phyloP scores from a whole-genome alignment of 2,888 invertebrate species.

The Allacma fusca region DNA sequence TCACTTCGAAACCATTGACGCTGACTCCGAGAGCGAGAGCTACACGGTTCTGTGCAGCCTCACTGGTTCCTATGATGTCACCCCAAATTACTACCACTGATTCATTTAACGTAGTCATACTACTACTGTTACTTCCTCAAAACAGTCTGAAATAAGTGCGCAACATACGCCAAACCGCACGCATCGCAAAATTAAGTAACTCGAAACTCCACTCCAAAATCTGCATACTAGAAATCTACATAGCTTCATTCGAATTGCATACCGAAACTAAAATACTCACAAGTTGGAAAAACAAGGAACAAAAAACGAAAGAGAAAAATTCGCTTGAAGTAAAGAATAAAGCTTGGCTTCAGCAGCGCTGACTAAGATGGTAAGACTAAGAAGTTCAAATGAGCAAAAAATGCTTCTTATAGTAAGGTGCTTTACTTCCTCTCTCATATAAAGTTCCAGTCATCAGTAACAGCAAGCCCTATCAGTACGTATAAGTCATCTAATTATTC shows the following conservation, averaged over 20 bases:
- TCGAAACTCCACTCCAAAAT: neutral
- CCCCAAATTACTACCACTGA: slow-evolving; percentile 8
- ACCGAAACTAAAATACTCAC: slow-evolving; percentile 23
- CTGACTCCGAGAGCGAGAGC: neutral
- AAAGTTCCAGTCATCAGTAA: neutral
- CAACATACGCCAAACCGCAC: slow-evolving; percentile 22
- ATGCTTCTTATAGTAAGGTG: neutral
- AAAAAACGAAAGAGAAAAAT: slow-evolving; percentile 26
- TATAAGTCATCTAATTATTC: neutral
- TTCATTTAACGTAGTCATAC: slow-evolving; percentile 10
- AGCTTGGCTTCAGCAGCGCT: slow-evolving; percentile 16
- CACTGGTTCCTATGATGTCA: slow-evolving; percentile 5
- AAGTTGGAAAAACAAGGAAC: slow-evolving; percentile 5
- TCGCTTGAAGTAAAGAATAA: slow-evolving; percentile 18
- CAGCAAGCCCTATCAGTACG: neutral
- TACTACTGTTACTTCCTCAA: neutral
- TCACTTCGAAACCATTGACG: neutral
- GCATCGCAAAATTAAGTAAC: slow-evolving; percentile 8
- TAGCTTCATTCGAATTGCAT: slow-evolving; percentile 22
- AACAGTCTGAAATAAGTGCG: slow-evolving; percentile 9
- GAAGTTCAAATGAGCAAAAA: neutral
- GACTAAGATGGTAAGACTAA: slow-evolving; percentile 1
- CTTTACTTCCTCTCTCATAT: neutral
- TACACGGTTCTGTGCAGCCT: neutral
- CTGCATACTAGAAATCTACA: slow-evolving; percentile 13